Evolutionary conservation across 2,888 invertebrate species (phyloP).

Genomic region (Drosophila rubida): DNA sequence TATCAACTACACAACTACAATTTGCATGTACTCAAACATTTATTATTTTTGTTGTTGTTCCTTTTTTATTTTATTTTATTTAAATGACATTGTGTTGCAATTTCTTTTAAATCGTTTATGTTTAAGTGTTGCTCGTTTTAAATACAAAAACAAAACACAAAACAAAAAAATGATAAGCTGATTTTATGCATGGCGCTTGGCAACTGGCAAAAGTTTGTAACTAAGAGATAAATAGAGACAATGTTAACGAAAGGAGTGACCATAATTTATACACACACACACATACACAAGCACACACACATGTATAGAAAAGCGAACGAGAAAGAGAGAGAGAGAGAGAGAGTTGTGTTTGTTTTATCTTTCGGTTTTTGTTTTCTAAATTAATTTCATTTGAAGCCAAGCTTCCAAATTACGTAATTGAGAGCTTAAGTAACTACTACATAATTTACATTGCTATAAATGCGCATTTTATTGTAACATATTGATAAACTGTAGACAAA

Average conservation of each 20-base stretch:
- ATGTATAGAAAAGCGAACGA: conserved; percentile 9
- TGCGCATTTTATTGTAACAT: conserved; percentile 47
- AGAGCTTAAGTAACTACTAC: conserved; percentile 68
- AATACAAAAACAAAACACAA: conserved; percentile 18
- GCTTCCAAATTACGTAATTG: conserved; percentile 71
- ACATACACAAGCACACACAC: conserved; percentile 12
- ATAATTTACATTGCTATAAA: conserved; percentile 41
- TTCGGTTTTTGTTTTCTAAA: conserved; percentile 56
- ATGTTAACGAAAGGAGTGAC: conserved; percentile 22
- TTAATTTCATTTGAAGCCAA: conserved; percentile 68
- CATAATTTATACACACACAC: conserved; percentile 27
- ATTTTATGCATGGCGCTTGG: conserved; percentile 45
- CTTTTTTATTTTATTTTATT: conserved; percentile 17
- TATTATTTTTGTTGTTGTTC: conserved; percentile 22
- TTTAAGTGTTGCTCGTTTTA: conserved; percentile 56
- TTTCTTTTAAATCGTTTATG: conserved; percentile 47
- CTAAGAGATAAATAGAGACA: conserved; percentile 22
- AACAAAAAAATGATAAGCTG: conserved; percentile 18
- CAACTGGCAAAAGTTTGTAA: conserved; percentile 57
- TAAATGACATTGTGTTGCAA: conserved; percentile 40
- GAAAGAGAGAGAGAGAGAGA: conserved; percentile 3
- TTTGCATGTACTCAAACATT: conserved; percentile 35
- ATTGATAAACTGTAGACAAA: conserved; percentile 37
- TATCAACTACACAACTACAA: conserved; percentile 40
- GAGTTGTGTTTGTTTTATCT: conserved; percentile 39